Evolutionary conservation across 2,888 invertebrate genomes (phyloP), one percentile per base, ranked within the genome.

Genomic region (Hyposoter didymator): DNA sequence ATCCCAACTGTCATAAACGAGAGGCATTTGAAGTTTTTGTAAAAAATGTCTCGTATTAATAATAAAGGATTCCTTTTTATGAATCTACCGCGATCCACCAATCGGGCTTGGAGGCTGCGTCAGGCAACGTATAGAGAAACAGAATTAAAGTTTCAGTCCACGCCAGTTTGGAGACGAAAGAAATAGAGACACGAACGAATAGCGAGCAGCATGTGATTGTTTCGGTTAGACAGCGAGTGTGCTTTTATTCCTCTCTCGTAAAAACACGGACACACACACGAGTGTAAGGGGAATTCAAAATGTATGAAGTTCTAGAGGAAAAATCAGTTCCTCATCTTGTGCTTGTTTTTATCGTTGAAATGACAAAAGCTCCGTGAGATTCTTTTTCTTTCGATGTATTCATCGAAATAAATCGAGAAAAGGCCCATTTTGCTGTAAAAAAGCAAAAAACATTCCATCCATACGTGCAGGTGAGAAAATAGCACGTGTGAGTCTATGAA

Each of bases 121-220:
- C 7, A 22, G 19, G 49, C 49, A 67, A 66, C 47, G 45, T 19
- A 6, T 35, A 22, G 45, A 35, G 45, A 28, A 28, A 19, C 45
- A 22, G n/a, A 35, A 73, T 39, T 10, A 19, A 55, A 55, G 52
- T 73, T 73, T 55, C 6, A 35, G 70, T 35, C n/a, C n/a, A 17
- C 22, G 39, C 8, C 19, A 39, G 10, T 19, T 5, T 35, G 17
- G 55, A 73, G 52, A 75, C 75, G 55, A 47, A 64, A 39, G 12
- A 32, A 39, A 59, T 12, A 28, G 28, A 6, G 39, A 55, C 39
- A 39, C 19, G 32, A n/a, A 49, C 70, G 55, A 69, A 82, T 78
- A 74, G 69, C 12, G 14, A 19, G 74, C 67, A 74, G 62, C 69
- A n/a, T 79, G 67, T 70, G 74, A 85, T 82, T 75, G 78, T 64